phyloP scores from a whole-genome alignment of 2,888 invertebrate species.

The Caenorhabditis afra region DNA sequence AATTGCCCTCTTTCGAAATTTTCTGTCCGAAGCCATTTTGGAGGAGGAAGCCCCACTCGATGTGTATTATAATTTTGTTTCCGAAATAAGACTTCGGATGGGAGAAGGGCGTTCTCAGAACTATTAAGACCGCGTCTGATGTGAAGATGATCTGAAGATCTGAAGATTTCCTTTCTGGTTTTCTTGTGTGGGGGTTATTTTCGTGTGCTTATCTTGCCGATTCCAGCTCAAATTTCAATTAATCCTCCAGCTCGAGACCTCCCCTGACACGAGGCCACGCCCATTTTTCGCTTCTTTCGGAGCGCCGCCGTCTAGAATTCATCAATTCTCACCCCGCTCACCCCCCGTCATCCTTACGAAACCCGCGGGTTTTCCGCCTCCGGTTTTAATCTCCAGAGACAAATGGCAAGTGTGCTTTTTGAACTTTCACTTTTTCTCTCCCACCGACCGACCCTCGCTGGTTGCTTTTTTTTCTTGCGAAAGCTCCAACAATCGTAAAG shows the following conservation, averaged over 20 bases:
- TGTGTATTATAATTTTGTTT: no score
- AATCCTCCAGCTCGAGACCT: neutral
- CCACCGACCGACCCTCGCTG: no score
- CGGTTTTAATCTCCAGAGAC: conserved; percentile 20
- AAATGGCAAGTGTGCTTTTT: neutral
- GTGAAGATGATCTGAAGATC: conserved; percentile 3
- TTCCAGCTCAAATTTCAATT: conserved; percentile 8
- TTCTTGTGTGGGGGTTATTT: neutral
- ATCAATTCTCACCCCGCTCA: conserved; percentile 1
- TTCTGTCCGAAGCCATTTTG: no score
- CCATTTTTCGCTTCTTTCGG: neutral
- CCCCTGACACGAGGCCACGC: no score
- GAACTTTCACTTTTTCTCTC: conserved; percentile 1
- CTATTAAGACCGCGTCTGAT: no score
- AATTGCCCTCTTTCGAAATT: no score
- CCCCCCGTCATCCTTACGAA: neutral
- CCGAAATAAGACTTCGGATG: no score
- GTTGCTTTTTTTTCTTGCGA: neutral
- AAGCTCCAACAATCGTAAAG: conserved; percentile 7
- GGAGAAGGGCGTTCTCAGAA: no score
- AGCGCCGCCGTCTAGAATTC: conserved; percentile 4
- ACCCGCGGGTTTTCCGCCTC: neutral
- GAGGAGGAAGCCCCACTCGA: no score
- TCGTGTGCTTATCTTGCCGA: neutral
- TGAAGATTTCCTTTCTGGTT: neutral